phyloP scores from a whole-genome alignment of 2,113 vertebrate species.

The Vidua macroura region DNA sequence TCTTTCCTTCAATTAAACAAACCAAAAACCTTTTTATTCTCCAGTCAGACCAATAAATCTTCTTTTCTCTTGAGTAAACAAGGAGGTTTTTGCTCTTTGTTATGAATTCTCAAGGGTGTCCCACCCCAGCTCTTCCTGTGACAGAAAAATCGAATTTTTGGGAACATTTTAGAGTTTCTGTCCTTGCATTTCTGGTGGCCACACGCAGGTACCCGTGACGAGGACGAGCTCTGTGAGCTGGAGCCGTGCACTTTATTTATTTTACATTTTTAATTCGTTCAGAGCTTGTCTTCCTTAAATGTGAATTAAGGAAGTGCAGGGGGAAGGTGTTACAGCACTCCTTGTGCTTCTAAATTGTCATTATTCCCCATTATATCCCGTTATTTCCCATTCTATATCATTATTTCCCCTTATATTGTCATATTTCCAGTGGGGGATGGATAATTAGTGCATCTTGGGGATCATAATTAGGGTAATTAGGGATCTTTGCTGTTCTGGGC shows the following conservation, averaged over 20 bases:
- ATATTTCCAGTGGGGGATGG: fast-evolving
- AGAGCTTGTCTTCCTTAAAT: fast-evolving
- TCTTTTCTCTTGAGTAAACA: background rate
- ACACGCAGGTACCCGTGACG: fast-evolving
- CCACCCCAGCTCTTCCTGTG: background rate
- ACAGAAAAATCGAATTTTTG: fast-evolving
- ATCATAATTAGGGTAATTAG: background rate
- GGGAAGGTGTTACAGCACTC: background rate
- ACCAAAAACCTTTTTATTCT: background rate
- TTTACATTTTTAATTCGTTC: background rate
- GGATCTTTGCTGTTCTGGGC: fast-evolving
- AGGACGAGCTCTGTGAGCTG: background rate
- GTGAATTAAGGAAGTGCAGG: background rate
- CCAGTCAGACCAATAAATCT: background rate
- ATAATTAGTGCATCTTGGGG: fast-evolving
- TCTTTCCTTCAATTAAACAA: background rate
- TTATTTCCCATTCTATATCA: too few species aligned
- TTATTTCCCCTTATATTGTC: background rate
- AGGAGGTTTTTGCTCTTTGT: fast-evolving
- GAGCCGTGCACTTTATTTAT: background rate
- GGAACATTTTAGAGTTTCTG: fast-evolving
- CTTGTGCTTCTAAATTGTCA: fast-evolving
- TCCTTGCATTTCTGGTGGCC: fast-evolving
- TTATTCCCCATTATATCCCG: background rate
- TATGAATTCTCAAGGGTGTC: fast-evolving